Percentiles rank a stretch among this genome's conserved stretches.
Conservation (phyloP, 1,140 invertebrate species). For the Thalassaphorura encarpata region DNA sequence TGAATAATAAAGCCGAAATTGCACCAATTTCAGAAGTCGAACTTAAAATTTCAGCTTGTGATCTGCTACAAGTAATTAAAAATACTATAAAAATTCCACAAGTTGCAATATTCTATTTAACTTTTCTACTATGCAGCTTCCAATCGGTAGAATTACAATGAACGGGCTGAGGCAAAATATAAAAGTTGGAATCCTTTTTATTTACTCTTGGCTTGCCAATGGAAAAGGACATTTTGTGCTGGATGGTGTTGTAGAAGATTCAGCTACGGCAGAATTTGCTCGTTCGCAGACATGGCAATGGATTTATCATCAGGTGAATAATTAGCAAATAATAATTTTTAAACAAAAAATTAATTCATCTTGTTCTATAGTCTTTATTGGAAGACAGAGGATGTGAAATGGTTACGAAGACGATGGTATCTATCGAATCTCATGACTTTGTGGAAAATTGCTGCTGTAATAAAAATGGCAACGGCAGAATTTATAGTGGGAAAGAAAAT, state of each 20-base stretch:
- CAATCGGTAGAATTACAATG: constrained; percentile 48
- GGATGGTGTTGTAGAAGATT: constrained; percentile 58
- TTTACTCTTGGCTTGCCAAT: constrained; percentile 52
- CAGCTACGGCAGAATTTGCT: constrained; percentile 62
- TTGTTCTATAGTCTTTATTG: too few relatives aligned
- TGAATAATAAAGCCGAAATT: constrained; percentile 26
- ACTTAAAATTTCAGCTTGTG: constrained; percentile 19
- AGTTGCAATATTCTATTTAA: neutral
- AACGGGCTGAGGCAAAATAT: constrained; percentile 54
- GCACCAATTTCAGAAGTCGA: neutral
- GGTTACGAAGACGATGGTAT: too few relatives aligned
- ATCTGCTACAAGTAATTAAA: constrained; percentile 33
- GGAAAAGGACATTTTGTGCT: constrained; percentile 56
- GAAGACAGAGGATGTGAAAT: too few relatives aligned
- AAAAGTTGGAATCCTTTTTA: constrained; percentile 51
- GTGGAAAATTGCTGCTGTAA: too few relatives aligned
- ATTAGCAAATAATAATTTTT: too few relatives aligned
- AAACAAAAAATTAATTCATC: too few relatives aligned
- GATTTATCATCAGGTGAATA: constrained; percentile 52
- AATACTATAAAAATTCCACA: constrained; percentile 38
- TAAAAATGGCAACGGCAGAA: too few relatives aligned
- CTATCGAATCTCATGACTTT: too few relatives aligned
- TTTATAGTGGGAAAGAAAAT: too few relatives aligned
- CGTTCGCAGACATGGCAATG: constrained; percentile 63
- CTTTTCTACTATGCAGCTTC: constrained; percentile 44